phyloP scores from a whole-genome alignment of 2,797 vertebrate genomes.

The Pseudochaenichthys georgianus region DNA sequence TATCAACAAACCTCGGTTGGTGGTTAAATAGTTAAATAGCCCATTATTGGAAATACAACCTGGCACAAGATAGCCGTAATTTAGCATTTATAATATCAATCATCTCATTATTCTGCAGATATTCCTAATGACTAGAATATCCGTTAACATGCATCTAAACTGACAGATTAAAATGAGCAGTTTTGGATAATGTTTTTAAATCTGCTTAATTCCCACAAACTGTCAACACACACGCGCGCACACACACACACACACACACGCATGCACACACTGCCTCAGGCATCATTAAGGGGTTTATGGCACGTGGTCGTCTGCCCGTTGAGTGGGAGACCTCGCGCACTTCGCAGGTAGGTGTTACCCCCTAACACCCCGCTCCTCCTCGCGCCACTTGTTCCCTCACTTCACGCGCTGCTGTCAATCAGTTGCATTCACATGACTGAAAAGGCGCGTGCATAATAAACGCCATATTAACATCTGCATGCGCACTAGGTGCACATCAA shows the following conservation, averaged over 20 bases:
- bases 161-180: too few relatives aligned
- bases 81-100: too few relatives aligned
- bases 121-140: too few relatives aligned
- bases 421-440: neutral
- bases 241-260: neutral
- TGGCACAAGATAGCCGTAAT: too few relatives aligned
- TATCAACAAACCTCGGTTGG: too few relatives aligned
- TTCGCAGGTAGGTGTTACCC: conserved; percentile 24
- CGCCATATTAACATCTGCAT: too few relatives aligned
- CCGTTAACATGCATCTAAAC: too few relatives aligned
- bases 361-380: neutral
- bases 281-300: conserved; percentile 1
- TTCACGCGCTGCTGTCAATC: conserved; percentile 11
- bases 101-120: too few relatives aligned
- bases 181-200: neutral
- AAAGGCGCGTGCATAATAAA: neutral
- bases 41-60: too few relatives aligned
- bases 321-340: too few relatives aligned
- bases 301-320: conserved; percentile 22
- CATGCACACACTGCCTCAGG: neutral
- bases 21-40: too few relatives aligned
- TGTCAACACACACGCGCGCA: neutral
- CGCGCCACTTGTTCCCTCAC: neutral
- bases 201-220: neutral
- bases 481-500: too few relatives aligned